Evolutionary conservation across 2,888 invertebrate species (phyloP).

Genomic region (Conops quadrifasciatus): DNA sequence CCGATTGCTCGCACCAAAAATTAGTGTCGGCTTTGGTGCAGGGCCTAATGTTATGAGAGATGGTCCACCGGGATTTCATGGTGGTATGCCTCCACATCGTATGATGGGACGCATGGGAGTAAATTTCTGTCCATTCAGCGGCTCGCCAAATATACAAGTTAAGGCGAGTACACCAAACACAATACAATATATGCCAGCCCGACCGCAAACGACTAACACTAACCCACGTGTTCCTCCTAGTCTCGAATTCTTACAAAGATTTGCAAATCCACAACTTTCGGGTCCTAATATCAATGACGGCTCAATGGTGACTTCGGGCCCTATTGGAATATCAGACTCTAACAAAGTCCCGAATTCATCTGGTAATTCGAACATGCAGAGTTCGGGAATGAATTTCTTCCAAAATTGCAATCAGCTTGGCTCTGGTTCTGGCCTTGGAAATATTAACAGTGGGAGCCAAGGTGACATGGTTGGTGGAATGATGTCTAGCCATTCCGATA

Average conservation of each 20-base stretch:
- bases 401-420: constrained; percentile 62
- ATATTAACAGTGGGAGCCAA: constrained; percentile 51
- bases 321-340: constrained; percentile 36
- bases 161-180: constrained; percentile 98
- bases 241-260: constrained; percentile 88
- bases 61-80: constrained; percentile 65
- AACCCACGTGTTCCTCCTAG: constrained; percentile 79
- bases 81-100: constrained; percentile 60
- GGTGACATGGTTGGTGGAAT: constrained; percentile 60
- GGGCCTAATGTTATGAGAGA: constrained; percentile 49
- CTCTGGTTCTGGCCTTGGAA: constrained; percentile 46
- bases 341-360: constrained; percentile 39
- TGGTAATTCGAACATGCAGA: constrained; percentile 45
- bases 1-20: constrained; percentile 73
- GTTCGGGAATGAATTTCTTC: constrained; percentile 55
- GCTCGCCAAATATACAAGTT: constrained; percentile 80
- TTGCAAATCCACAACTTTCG: constrained; percentile 78
- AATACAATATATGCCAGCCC: constrained; percentile 95
- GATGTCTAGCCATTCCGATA: constrained; percentile 43
- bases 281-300: constrained; percentile 41
- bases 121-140: constrained; percentile 70
- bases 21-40: constrained; percentile 67
- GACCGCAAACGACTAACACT: constrained; percentile 76
- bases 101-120: constrained; percentile 75
- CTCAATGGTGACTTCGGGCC: constrained; percentile 37